A percentile compares a stretch with the other conserved stretches of the same genome.
These are phyloP conservation scores for Albula glossodonta DNA, from an alignment of 2,113 vertebrate genomes.

Conservation along the genomic window DNA sequence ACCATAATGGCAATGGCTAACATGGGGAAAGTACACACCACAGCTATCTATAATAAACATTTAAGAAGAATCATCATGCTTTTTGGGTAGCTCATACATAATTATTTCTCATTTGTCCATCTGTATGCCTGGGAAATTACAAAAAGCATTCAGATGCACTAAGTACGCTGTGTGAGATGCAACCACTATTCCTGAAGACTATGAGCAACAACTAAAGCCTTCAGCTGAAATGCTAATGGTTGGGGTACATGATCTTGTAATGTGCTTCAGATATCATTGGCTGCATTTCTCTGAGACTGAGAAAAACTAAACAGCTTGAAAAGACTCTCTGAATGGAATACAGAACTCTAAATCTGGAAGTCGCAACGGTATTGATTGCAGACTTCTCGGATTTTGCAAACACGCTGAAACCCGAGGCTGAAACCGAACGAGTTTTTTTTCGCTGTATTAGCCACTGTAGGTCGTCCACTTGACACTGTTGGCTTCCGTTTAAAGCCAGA, in stretches of 20 bases:
- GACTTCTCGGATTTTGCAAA: neutral
- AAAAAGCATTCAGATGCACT: neutral
- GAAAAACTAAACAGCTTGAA: neutral
- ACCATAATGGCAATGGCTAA: neutral
- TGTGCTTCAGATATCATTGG: neutral
- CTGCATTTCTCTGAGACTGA: neutral
- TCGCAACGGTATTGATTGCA: neutral
- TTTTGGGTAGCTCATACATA: neutral
- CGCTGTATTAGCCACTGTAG: neutral
- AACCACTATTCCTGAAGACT: neutral
- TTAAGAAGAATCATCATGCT: neutral
- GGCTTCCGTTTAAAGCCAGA: neutral
- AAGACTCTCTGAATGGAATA: neutral
- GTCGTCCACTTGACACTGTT: constrained; percentile 4
- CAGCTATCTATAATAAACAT: neutral
- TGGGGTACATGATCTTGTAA: neutral
- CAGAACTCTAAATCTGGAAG: neutral
- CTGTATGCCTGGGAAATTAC: no score
- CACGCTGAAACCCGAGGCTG: neutral
- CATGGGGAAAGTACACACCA: neutral
- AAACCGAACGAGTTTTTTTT: neutral
- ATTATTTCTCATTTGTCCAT: neutral
- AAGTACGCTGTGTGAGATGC: neutral
- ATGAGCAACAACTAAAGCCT: neutral
- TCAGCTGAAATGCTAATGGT: neutral